Evolutionary conservation across 2,888 invertebrate genomes (phyloP).

Genomic region (Melanargia galathea): DNA sequence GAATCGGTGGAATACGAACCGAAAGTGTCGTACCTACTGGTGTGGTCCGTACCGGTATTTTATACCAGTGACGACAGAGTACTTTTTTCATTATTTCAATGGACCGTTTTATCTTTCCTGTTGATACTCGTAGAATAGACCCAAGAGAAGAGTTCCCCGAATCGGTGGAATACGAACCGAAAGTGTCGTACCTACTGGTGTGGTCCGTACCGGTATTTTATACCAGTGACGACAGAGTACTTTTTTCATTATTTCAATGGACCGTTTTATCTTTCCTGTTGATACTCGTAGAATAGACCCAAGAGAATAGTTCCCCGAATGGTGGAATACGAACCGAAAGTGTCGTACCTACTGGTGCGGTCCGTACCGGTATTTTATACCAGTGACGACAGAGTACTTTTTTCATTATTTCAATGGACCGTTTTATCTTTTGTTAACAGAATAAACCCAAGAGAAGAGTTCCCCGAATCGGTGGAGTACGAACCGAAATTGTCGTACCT

Average conservation of each 20-base stretch:
- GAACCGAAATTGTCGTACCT: no score
- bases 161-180: slow-evolving; percentile 75
- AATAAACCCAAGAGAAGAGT: not conserved
- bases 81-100: slow-evolving; percentile 64
- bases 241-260: slow-evolving; percentile 61
- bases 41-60: slow-evolving; percentile 76
- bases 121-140: not conserved
- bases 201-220: slow-evolving; percentile 74
- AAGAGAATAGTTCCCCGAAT: slow-evolving; percentile 75
- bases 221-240: slow-evolving; percentile 76
- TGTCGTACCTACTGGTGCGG: slow-evolving; percentile 77
- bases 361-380: slow-evolving; percentile 74
- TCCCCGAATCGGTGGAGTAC: not conserved
- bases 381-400: slow-evolving; percentile 74
- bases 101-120: no score
- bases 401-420: slow-evolving; percentile 58
- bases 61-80: slow-evolving; percentile 75
- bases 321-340: slow-evolving; percentile 75
- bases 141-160: slow-evolving; percentile 73
- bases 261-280: no score
- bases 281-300: not conserved
- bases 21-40: slow-evolving; percentile 74
- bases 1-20: slow-evolving; percentile 77
- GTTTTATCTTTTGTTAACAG: no score
- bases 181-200: slow-evolving; percentile 76